Evolutionary conservation across 1,140 invertebrate genomes (phyloP), one percentile per base, ranked within the genome.

Genomic region (Brachionus plicatilis): DNA sequence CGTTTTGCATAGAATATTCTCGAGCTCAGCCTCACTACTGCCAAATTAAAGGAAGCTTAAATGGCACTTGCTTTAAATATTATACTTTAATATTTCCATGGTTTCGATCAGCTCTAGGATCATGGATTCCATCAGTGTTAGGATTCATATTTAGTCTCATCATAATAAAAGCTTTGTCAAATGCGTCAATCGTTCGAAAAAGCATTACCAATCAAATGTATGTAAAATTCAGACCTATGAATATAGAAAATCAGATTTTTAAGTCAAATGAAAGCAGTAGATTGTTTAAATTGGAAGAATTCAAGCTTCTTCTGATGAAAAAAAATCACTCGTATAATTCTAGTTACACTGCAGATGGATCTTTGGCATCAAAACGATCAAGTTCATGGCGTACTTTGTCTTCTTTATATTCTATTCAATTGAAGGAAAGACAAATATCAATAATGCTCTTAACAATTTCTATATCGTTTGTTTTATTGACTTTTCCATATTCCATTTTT

Each of bases 341-440:
- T 33, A 72, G 2, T 50, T 12, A 50, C 7, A 14, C 20, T 1
- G 1, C 1, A 24, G 20, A 76, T 14, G 43, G 43, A 33, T 50
- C 43, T 29, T 12, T 47, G 27, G 27, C 6, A 50, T 27, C 17
- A 72, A 9, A 43, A 14, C 33, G 66, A 24, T 33, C 29, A 12
- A 17, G n/a, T 20, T 37, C 47, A 76, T 50, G 4, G 45, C 27
- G 17, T 0, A 12, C 43, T 33, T 14, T 50, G 27, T 60, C 53
- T 27, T 8, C 6, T 20, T 1, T 24, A 9, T 60, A 60, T 60
- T 24, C 20, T 12, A 27, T 29, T n/a, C 72, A 76, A 12, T 20
- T 47, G 14, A 76, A 65, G 45, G 79, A 82, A 47, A 82, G 20
- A 68, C 79, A 82, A 68, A 82, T 82, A 43, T 65, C 79, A 3